Evolutionary conservation across 2,797 vertebrate species (phyloP), one percentile per base, ranked within the genome.

Genomic region (Sebastes miniatus): DNA sequence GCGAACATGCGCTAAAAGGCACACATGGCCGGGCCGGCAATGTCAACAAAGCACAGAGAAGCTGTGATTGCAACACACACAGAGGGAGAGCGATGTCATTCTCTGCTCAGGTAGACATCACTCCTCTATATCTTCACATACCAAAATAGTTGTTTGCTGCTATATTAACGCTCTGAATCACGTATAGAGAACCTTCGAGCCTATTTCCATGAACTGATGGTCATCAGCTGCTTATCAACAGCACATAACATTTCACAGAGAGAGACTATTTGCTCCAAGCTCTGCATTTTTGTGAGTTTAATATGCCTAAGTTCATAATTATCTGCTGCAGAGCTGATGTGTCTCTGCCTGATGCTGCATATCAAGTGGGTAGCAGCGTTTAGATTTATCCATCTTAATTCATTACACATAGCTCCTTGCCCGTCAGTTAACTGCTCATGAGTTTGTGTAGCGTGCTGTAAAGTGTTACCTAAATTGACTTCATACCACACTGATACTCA

Each of bases 211-310:
- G 65, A 81, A 69, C 39, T 34, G 77, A 84, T 76, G 79, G 83
- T 83, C 88, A 86, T 89, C 79, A 63, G 80, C 66, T 72, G 27
- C 81, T 84, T 81, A 88, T 89, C 81, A 61, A 34, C 62, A 74
- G 79, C 36, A 54, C 32, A 24, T 36, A 72, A 80, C 58, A 72
- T 84, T 83, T 69, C 50, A 56, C 24, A 22, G 36, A 65, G 24
- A 25, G 54, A 85, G 43, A 83, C 82, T 63, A 73, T 86, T 67
- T 58, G 73, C 74, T 80, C 11, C 25, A 2, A 77, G 63, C 78
- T 47, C 29, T 25, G 16, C 56, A 69, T 77, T 80, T 62, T 63
- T 76, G 9, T 12, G n/a, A 73, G 32, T 76, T 71, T 77, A 76
- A 89, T 86, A 71, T 58, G 63, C 66, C 87, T 78, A 61, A 67